phyloP scores from a whole-genome alignment of 2,888 invertebrate genomes.

The Chrysina gloriosa region DNA sequence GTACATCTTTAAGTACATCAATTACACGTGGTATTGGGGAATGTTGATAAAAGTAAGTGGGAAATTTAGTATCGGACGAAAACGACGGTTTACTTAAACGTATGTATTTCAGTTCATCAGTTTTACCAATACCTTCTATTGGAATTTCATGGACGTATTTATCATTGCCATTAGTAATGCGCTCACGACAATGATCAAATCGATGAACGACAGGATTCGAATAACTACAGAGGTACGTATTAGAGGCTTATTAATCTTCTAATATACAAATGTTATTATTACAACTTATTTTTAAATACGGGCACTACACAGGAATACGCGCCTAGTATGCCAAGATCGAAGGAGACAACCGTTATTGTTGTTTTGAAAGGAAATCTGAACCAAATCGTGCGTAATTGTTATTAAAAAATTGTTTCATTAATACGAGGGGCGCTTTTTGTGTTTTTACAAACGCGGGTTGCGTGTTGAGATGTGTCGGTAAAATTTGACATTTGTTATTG shows the following conservation, averaged over 20 bases:
- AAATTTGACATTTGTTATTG: too few relatives aligned
- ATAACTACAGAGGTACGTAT: neutral
- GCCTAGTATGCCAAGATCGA: too few relatives aligned
- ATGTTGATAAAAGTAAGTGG: conserved; percentile 15
- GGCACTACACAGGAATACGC: too few relatives aligned
- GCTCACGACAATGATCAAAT: conserved; percentile 55
- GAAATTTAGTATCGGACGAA: neutral
- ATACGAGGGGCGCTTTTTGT: neutral
- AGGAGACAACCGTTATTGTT: too few relatives aligned
- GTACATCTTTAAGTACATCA: neutral
- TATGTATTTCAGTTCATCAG: conserved; percentile 54
- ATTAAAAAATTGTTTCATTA: neutral
- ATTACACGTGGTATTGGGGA: neutral
- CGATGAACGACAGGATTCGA: conserved; percentile 49
- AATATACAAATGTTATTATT: too few relatives aligned
- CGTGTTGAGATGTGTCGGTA: too few relatives aligned
- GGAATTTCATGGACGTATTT: conserved; percentile 59
- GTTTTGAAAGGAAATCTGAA: too few relatives aligned
- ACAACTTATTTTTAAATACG: too few relatives aligned
- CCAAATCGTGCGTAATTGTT: too few relatives aligned
- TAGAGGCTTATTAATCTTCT: too few relatives aligned
- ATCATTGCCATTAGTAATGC: conserved; percentile 57
- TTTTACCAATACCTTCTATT: conserved; percentile 54
- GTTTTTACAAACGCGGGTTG: neutral
- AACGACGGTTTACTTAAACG: neutral